Conservation (phyloP, 2,888 invertebrate genomes). For the Brachyopa scutellaris region DNA sequence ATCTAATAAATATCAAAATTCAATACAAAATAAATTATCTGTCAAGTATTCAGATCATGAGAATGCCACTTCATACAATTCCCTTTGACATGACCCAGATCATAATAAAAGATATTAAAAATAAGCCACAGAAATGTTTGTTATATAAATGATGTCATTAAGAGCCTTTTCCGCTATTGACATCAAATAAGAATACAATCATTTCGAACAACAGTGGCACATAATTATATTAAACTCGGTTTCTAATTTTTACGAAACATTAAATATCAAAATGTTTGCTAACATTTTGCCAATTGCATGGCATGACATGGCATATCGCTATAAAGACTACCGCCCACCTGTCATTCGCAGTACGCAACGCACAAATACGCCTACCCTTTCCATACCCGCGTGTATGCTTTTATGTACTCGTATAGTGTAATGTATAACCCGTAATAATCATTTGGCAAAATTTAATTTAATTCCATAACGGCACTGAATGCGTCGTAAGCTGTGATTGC, state of each 20-base stretch:
- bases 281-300: conserved; percentile 36
- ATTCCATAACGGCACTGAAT: conserved; percentile 55
- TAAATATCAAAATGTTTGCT: conserved; percentile 10
- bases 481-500: conserved; percentile 55
- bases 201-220: background rate
- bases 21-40: background rate
- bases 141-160: conserved; percentile 14
- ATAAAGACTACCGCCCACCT: conserved; percentile 27
- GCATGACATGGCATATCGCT: conserved; percentile 15
- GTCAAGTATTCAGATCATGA: background rate
- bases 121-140: conserved; percentile 1
- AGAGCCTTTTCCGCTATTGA: background rate
- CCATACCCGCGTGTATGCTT: background rate
- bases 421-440: conserved; percentile 49
- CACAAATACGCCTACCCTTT: conserved; percentile 1
- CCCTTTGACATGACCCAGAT: conserved; percentile 12
- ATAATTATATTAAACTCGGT: background rate
- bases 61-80: background rate
- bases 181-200: conserved; percentile 3
- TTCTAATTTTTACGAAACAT: conserved; percentile 4
- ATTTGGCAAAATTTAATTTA: conserved; percentile 70
- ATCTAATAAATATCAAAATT: conserved; percentile 1
- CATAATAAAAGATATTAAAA: background rate
- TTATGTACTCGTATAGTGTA: conserved; percentile 7
- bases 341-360: too few relatives aligned